These are phyloP conservation scores for Epirrhoe alternata DNA, from an alignment of 2,888 invertebrate genomes.

Conservation along the genomic window DNA sequence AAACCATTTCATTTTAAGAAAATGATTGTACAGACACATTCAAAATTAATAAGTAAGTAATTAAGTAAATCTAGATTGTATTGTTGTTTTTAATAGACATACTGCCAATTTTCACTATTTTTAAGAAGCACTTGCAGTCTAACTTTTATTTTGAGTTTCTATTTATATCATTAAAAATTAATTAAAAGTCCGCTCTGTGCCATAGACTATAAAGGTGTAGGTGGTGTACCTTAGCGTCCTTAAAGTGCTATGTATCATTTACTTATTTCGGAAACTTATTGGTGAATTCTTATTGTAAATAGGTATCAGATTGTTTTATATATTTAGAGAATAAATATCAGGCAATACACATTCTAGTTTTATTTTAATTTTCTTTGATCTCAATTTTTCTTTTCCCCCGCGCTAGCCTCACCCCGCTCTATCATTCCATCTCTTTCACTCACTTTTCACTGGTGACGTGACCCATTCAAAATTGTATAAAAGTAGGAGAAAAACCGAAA, in stretches of 20 bases:
- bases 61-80: constrained; percentile 5
- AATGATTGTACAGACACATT: neutral
- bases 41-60: neutral
- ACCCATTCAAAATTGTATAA: no score
- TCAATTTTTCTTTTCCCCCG: no score
- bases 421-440: no score
- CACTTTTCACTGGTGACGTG: no score
- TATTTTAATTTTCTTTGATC: constrained; percentile 43
- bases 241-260: neutral
- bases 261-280: constrained; percentile 2
- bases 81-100: constrained; percentile 42
- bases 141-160: neutral
- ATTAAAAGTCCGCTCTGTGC: constrained; percentile 61
- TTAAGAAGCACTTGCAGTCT: constrained; percentile 29
- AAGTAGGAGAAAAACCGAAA: no score
- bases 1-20: neutral
- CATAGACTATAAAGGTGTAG: constrained; percentile 57
- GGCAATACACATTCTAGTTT: constrained; percentile 59
- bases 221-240: constrained; percentile 8
- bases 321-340: constrained; percentile 76
- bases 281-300: constrained; percentile 54
- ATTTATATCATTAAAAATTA: constrained; percentile 19
- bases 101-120: constrained; percentile 64
- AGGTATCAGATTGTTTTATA: constrained; percentile 74
- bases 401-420: no score